Evolutionary conservation across 2,113 vertebrate species (phyloP).

Genomic region (Noctilio leporinus): DNA sequence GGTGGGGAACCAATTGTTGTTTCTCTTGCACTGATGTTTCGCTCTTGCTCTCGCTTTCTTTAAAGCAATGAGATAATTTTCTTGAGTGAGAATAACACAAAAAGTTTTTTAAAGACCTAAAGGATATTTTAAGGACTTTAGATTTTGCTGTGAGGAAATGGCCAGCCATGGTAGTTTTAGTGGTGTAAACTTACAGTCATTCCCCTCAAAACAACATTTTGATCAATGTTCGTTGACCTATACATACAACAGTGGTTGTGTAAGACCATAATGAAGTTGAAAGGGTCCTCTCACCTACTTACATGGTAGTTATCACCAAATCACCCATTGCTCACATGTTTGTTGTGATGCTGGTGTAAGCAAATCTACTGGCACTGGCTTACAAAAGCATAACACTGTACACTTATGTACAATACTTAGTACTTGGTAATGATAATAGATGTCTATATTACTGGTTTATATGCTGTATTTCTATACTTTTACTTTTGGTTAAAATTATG

Average conservation of each 20-base stretch:
- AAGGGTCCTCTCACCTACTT: neutral
- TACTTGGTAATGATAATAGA: neutral
- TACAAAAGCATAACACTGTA: neutral
- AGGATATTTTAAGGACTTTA: neutral
- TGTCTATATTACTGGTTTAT: neutral
- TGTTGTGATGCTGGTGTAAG: neutral
- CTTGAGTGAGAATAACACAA: too few relatives aligned
- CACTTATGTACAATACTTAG: neutral
- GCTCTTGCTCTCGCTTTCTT: too few relatives aligned
- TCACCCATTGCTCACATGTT: neutral
- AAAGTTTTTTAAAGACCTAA: neutral
- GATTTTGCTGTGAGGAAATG: neutral
- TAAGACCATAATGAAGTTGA: neutral
- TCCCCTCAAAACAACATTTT: neutral
- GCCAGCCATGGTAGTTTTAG: neutral
- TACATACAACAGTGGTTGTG: neutral
- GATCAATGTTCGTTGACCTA: too few relatives aligned
- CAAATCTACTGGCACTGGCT: neutral
- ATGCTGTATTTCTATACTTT: neutral
- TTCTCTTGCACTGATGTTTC: too few relatives aligned
- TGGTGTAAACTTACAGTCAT: neutral
- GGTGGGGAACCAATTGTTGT: too few relatives aligned
- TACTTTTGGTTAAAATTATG: neutral
- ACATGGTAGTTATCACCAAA: neutral
- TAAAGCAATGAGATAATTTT: too few relatives aligned